Base-by-base conservation (phyloP, 2,888 invertebrate species). In the Drosophila buzzatii region DNA sequence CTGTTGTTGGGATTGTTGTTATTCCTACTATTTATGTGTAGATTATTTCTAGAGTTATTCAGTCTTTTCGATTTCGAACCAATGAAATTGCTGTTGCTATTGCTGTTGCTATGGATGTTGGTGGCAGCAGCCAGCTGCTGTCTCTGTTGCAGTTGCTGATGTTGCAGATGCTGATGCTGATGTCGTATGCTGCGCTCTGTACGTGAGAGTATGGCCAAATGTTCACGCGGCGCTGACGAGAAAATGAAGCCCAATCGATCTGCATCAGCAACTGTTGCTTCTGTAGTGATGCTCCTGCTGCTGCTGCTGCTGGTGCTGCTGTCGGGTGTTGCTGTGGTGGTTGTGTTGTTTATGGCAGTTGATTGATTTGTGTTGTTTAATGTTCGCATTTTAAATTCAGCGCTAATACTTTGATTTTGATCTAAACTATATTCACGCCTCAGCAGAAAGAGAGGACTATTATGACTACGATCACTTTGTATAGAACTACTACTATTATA, bases 21-120 rank as follows among this genome's bases (percentile, higher is more conserved):
- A 76, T 73, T 85, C 71, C 79, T 90, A 82, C 76, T 89, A 85
- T 87, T 83, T 82, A 83, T 78, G 85, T 91, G 75, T 85, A 76
- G 74, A 81, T 76, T 85, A 86, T 75, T 91, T 91, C 92, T 92
- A 92, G 89, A 90, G 85, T 90, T 92, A 90, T 91, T 92, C 92
- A 92, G 92, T 92, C 92, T 92, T 91, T 92, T 92, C 89, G 92
- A 83, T 92, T 92, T 92, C 90, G 86, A 87, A 85, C 88, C 89
- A 89, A 88, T 90, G 83, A 85, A 88, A 85, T 81, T 90, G 70
- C 70, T 80, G 64, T 82, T 64, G 73, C 60, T 27, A 27, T 27
- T 27, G 27, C 27, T 31, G 47, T 47, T 31, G 47, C 45, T 47
- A n/a, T n/a, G 16, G 47, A 2, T 51, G 51, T 20, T 51, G 53